phyloP scores from a whole-genome alignment of 1,140 invertebrate species.

The Drosophila sulfurigaster region DNA sequence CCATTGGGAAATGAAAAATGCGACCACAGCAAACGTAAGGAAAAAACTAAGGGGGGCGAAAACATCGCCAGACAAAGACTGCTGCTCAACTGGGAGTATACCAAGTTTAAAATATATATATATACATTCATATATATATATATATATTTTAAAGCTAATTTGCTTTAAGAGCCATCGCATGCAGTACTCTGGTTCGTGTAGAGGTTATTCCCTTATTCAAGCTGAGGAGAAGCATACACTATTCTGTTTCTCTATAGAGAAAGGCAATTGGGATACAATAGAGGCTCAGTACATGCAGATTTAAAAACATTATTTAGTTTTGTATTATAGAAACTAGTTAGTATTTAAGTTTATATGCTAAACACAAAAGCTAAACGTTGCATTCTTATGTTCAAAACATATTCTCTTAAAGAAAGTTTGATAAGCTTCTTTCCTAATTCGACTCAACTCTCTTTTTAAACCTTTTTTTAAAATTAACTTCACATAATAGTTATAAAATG shows the following conservation, averaged over 20 bases:
- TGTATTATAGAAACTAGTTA: too few species aligned
- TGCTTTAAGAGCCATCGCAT: not conserved
- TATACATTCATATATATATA: not conserved
- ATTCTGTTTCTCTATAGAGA: not conserved
- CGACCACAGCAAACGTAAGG: conserved; percentile 7
- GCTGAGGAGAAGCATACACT: not conserved
- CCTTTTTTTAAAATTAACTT: too few species aligned
- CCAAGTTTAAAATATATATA: not conserved
- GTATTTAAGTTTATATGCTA: too few species aligned
- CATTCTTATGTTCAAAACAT: too few species aligned
- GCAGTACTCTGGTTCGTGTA: not conserved
- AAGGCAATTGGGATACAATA: not conserved
- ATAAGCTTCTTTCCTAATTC: too few species aligned
- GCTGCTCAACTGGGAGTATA: conserved; percentile 10
- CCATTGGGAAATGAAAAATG: conserved; percentile 32
- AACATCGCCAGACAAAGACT: conserved; percentile 1
- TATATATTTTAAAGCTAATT: conserved; percentile 3
- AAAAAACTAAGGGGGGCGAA: not conserved
- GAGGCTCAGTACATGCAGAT: not conserved
- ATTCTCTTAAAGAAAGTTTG: too few species aligned
- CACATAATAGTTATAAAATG: too few species aligned
- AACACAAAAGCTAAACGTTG: too few species aligned
- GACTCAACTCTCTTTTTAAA: too few species aligned
- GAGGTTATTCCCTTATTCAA: not conserved
- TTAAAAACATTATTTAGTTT: too few species aligned